A percentile compares a stretch with the other conserved stretches of the same genome.
Conservation (phyloP, 2,113 vertebrate species). For the Sardina pilchardus region DNA sequence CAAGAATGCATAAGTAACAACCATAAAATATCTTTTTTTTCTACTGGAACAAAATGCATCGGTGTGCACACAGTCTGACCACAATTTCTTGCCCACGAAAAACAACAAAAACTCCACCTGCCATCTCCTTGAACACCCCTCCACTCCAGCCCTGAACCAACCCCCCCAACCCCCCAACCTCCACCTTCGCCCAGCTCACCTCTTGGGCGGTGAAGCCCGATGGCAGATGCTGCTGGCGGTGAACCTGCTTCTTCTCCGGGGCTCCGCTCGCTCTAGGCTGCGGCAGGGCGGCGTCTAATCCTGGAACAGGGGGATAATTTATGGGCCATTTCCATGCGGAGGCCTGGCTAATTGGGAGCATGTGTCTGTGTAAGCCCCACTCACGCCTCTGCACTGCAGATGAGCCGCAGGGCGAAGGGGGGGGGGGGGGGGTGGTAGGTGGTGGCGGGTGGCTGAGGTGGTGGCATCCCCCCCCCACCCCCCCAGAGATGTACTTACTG, state of each 20-base stretch:
- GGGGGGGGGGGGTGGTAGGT: not conserved
- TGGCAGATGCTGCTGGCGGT: slow-evolving; percentile 68
- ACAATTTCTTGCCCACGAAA: not conserved
- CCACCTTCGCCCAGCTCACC: slow-evolving; percentile 63
- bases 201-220: not conserved
- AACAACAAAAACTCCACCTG: slow-evolving; percentile 18
- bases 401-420: slow-evolving; percentile 60
- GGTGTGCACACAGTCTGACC: no score
- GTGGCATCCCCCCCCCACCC: slow-evolving; percentile 54
- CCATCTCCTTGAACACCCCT: not conserved
- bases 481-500: not conserved
- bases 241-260: slow-evolving; percentile 91
- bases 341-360: slow-evolving; percentile 98
- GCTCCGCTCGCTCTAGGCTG: slow-evolving; percentile 92
- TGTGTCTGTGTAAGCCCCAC: slow-evolving; percentile 93
- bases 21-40: no score
- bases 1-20: no score
- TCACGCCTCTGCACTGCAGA: slow-evolving; percentile 84
- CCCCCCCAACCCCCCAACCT: slow-evolving; percentile 6
- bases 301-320: slow-evolving; percentile 94
- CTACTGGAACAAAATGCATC: no score
- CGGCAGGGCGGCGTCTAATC: slow-evolving; percentile 82
- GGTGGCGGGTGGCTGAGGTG: slow-evolving; percentile 29
- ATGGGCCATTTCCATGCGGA: slow-evolving; percentile 99
- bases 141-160: not conserved